A percentile compares a stretch with the other conserved stretches of the same genome.
phyloP scores from a whole-genome alignment of 1,140 invertebrate species.

The Ridgeia piscesae region DNA sequence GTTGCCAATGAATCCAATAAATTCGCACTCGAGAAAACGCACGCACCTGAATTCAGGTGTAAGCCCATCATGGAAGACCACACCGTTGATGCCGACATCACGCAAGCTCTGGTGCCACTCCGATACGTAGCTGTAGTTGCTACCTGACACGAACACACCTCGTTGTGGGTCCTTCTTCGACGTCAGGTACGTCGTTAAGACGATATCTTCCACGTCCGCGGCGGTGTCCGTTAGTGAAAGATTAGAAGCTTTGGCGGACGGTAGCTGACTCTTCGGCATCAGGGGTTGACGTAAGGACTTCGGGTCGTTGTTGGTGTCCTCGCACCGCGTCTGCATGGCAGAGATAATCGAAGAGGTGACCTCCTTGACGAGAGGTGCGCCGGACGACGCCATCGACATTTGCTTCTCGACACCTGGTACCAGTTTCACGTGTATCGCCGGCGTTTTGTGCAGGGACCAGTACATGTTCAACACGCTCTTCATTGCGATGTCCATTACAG shows the following conservation, averaged over 20 bases:
- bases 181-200: not conserved
- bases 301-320: not conserved
- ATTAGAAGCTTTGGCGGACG: not conserved
- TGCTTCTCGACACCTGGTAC: not conserved
- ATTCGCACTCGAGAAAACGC: not conserved
- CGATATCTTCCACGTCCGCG: not conserved
- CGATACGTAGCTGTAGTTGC: not conserved
- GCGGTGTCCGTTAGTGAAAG: not conserved
- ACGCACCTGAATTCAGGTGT: not conserved
- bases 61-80: constrained; percentile 5
- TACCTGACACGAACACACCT: not conserved
- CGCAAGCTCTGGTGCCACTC: not conserved
- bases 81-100: not conserved
- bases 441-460: not conserved
- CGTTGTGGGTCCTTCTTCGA: constrained; percentile 1
- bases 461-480: not conserved
- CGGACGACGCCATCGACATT: not conserved
- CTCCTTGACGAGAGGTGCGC: not conserved
- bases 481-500: not conserved
- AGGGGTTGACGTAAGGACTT: too few species aligned
- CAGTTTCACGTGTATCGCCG: not conserved
- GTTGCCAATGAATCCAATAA: too few species aligned
- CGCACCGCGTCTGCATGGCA: not conserved
- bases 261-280: too few species aligned
- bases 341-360: not conserved